phyloP scores from a whole-genome alignment of 2,797 vertebrate species.

The Takifugu ocellatus region DNA sequence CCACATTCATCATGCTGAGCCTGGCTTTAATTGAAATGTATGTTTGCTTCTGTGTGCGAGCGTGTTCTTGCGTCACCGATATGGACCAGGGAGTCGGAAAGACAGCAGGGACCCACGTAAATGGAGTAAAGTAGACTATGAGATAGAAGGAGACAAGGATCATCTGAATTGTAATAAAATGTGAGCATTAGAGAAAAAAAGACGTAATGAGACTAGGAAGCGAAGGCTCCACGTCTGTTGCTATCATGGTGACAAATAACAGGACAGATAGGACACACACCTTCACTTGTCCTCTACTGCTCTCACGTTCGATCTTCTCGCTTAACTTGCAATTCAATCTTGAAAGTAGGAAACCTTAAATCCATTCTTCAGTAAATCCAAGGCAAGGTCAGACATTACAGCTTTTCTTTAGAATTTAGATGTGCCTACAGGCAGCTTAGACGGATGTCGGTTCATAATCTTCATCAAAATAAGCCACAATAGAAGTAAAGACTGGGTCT shows the following conservation, averaged over 20 bases:
- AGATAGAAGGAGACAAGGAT: constrained; percentile 43
- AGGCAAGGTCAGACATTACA: too few species aligned
- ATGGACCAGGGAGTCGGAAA: neutral
- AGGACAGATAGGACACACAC: constrained; percentile 38
- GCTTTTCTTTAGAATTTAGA: neutral
- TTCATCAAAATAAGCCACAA: too few species aligned
- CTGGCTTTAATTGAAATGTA: constrained; percentile 73
- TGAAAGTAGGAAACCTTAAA: too few species aligned
- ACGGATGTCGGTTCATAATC: too few species aligned
- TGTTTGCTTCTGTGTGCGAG: constrained; percentile 53
- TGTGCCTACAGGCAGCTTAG: neutral
- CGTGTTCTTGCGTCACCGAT: neutral
- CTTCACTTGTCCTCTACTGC: constrained; percentile 1
- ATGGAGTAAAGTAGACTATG: constrained; percentile 20
- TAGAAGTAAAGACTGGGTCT: too few species aligned
- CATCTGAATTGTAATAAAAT: constrained; percentile 30
- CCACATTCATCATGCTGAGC: constrained; percentile 75
- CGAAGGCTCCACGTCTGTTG: constrained; percentile 55
- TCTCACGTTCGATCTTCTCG: neutral
- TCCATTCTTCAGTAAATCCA: too few species aligned
- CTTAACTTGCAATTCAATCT: too few species aligned
- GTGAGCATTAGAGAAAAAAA: constrained; percentile 16
- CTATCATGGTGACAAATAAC: constrained; percentile 63
- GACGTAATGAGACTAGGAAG: constrained; percentile 50
- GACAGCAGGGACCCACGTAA: constrained; percentile 8